Conservation (phyloP, 2,888 invertebrate genomes). For the Uloborus plumipes region DNA sequence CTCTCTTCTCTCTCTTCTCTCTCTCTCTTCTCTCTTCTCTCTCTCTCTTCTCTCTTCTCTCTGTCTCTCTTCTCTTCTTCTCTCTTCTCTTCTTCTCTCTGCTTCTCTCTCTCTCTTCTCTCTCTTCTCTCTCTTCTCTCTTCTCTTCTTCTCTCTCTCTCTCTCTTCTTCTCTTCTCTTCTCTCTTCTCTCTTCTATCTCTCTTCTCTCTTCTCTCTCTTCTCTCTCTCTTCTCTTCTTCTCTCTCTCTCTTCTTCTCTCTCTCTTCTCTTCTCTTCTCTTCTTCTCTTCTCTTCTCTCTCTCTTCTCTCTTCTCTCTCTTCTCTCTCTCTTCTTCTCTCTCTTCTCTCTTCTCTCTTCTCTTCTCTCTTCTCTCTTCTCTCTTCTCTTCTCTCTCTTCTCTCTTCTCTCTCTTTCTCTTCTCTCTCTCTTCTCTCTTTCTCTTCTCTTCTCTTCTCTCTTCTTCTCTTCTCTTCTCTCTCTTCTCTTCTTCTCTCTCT, state of each 20-base stretch:
- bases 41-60: background rate
- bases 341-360: background rate
- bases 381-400: background rate
- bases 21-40: background rate
- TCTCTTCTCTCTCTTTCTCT: background rate
- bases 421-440: background rate
- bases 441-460: background rate
- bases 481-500: background rate
- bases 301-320: background rate
- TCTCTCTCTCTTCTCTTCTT: background rate
- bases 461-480: background rate
- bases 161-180: slow-evolving; percentile 6
- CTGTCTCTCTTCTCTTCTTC: background rate
- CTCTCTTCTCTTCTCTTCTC: background rate
- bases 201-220: background rate
- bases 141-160: background rate
- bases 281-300: background rate
- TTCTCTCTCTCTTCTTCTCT: background rate
- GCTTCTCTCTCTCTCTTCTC: background rate
- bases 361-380: background rate
- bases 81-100: slow-evolving; percentile 1
- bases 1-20: background rate
- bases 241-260: background rate
- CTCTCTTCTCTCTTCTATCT: no score
- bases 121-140: slow-evolving; percentile 1